Evolutionary conservation across 1,140 invertebrate genomes (phyloP).

Genomic region (Procambarus virginalis): DNA sequence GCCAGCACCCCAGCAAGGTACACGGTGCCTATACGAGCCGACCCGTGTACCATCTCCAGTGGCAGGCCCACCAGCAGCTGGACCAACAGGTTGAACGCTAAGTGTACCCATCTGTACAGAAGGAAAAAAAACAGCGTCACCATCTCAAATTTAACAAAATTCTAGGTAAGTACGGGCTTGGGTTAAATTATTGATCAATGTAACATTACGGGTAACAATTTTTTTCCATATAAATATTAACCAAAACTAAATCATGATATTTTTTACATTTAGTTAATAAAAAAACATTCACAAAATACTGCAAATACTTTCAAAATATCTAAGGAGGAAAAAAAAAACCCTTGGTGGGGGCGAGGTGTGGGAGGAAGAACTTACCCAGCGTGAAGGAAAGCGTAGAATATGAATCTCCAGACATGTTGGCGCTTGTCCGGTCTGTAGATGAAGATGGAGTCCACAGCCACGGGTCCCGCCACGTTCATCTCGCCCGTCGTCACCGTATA

Average conservation of each 20-base stretch:
- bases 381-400: conserved; percentile 96
- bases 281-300: too few species aligned
- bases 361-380: conserved; percentile 78
- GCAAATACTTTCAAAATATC: too few species aligned
- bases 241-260: too few species aligned
- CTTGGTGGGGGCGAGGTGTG: background rate
- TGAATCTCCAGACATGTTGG: conserved; percentile 93
- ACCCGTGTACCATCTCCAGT: conserved; percentile 97
- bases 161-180: too few species aligned
- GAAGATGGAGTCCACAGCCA: conserved; percentile 93
- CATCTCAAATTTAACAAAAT: too few species aligned
- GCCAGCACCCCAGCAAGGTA: conserved; percentile 96
- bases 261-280: too few species aligned
- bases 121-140: conserved; percentile 66
- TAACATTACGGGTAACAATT: too few species aligned
- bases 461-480: conserved; percentile 84
- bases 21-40: conserved; percentile 88
- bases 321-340: too few species aligned
- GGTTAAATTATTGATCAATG: too few species aligned
- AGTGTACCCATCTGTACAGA: conserved; percentile 89
- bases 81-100: conserved; percentile 94
- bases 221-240: too few species aligned
- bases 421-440: conserved; percentile 95
- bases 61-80: conserved; percentile 93
- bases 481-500: conserved; percentile 88